A percentile compares a stretch with the other conserved stretches of the same genome.
Evolutionary conservation across 2,888 invertebrate genomes (phyloP).

Genomic region (Antheraea yamamai): DNA sequence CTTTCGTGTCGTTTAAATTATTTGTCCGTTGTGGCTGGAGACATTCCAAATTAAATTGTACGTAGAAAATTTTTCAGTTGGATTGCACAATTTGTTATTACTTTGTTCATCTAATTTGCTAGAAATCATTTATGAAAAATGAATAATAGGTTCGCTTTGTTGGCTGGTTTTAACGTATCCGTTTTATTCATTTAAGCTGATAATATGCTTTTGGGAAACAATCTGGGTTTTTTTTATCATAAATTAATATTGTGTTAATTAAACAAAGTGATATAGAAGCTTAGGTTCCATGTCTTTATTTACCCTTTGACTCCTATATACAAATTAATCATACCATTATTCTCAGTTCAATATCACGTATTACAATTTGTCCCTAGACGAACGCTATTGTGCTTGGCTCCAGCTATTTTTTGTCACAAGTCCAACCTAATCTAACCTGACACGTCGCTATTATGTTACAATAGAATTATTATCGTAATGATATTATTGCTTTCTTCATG

Average conservation of each 20-base stretch:
- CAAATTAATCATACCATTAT: no score
- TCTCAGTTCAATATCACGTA: no score
- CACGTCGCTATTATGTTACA: no score
- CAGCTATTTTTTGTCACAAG: no score
- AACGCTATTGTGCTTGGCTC: no score
- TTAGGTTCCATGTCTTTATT: not conserved
- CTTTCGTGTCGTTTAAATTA: conserved; percentile 76
- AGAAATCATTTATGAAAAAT: not conserved
- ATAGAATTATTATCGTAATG: no score
- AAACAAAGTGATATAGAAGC: not conserved
- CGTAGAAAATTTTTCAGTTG: conserved; percentile 66
- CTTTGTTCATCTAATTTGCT: conserved; percentile 22
- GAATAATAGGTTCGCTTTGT: not conserved
- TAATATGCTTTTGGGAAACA: not conserved
- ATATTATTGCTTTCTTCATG: no score
- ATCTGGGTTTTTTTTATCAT: not conserved
- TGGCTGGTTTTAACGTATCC: not conserved
- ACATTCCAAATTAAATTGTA: conserved; percentile 78
- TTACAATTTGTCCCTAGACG: no score
- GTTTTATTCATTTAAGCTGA: not conserved
- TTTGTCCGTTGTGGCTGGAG: conserved; percentile 74
- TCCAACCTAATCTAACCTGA: no score
- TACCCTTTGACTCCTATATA: not conserved
- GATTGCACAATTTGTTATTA: conserved; percentile 67
- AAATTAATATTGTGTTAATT: not conserved